Percentiles rank a stretch among this genome's conserved stretches.
Conservation (phyloP, 2,797 vertebrate species). For the Parambassis ranga region DNA sequence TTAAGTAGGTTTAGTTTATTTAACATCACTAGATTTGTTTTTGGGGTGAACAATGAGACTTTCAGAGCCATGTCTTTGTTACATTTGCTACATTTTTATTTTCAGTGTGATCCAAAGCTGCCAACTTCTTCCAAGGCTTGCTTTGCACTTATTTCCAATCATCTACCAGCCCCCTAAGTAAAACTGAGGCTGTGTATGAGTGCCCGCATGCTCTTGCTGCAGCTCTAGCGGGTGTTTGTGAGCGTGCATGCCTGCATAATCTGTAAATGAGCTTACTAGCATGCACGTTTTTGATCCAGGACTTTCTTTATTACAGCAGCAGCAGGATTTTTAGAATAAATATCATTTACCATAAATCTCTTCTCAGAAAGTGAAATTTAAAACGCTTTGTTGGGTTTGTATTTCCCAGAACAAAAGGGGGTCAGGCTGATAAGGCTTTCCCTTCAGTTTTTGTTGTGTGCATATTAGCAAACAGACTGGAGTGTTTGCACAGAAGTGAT, state of each 20-base stretch:
- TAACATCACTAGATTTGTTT: conserved; percentile 40
- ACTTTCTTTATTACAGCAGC: conserved; percentile 68
- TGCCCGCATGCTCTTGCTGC: neutral
- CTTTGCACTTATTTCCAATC: conserved; percentile 36
- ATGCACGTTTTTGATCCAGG: conserved; percentile 45
- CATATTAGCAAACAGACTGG: conserved; percentile 23
- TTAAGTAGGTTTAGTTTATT: conserved; percentile 30
- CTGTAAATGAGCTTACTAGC: conserved; percentile 71
- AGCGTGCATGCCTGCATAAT: conserved; percentile 47
- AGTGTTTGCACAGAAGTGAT: conserved; percentile 51
- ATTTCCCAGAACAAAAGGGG: conserved; percentile 52
- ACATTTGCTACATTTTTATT: conserved; percentile 27
- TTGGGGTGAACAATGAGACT: conserved; percentile 37
- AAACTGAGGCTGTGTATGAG: conserved; percentile 8
- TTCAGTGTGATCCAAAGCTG: conserved; percentile 27
- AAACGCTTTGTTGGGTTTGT: conserved; percentile 32
- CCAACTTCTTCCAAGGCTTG: conserved; percentile 24
- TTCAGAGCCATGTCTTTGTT: conserved; percentile 23
- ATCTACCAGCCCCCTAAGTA: conserved; percentile 6
- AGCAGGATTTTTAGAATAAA: conserved; percentile 69
- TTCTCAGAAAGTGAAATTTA: conserved; percentile 55
- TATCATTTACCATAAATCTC: conserved; percentile 64
- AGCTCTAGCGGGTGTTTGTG: conserved; percentile 16
- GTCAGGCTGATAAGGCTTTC: conserved; percentile 43
- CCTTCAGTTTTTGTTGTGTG: neutral